Evolutionary conservation across 2,888 invertebrate species (phyloP).

Genomic region (Pilophorus perplexus): DNA sequence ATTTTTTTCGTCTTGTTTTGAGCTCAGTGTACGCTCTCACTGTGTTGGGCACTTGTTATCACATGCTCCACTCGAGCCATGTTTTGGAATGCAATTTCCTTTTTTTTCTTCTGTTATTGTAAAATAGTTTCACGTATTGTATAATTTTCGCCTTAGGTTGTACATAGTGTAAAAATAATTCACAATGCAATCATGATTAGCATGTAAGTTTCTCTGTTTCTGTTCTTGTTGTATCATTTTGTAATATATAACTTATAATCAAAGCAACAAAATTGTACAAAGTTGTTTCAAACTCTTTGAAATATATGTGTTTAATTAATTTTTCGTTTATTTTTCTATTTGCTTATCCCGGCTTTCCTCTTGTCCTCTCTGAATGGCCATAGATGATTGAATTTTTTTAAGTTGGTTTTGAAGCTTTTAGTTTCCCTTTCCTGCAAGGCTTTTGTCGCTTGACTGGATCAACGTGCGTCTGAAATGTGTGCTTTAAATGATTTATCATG

Average conservation of each 20-base stretch:
- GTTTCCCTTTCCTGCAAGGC: background rate
- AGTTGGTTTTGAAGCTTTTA: background rate
- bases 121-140: background rate
- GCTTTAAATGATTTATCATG: no score
- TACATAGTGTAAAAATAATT: constrained; percentile 28
- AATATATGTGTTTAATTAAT: constrained; percentile 36
- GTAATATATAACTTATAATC: constrained; percentile 42
- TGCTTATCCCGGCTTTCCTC: background rate
- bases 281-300: constrained; percentile 26
- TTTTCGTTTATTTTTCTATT: constrained; percentile 8
- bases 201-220: constrained; percentile 31
- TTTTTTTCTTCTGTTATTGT: constrained; percentile 18
- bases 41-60: background rate
- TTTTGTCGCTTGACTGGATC: background rate
- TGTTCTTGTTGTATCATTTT: constrained; percentile 43
- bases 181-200: constrained; percentile 16
- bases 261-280: constrained; percentile 37
- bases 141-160: background rate
- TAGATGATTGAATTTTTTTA: no score
- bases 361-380: no score
- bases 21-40: no score
- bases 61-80: background rate
- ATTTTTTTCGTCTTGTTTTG: no score
- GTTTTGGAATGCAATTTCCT: constrained; percentile 1
- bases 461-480: no score